These are phyloP conservation scores for Drosophila subsilvestris DNA, from an alignment of 2,888 invertebrate species.

Conservation along the genomic window DNA sequence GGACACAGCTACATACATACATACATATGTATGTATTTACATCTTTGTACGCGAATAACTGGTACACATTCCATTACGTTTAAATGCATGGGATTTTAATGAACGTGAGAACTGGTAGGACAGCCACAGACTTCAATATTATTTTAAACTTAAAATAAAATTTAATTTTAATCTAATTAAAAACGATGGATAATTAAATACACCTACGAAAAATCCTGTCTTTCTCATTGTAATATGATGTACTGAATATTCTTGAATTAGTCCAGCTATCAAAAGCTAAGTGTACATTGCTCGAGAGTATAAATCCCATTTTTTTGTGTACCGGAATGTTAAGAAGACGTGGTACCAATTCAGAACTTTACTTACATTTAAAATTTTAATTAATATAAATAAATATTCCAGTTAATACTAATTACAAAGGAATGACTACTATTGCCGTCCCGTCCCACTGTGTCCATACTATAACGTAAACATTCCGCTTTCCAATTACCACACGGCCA, in stretches of 20 bases:
- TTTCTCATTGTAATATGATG: too few relatives aligned
- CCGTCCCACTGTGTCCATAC: constrained; percentile 54
- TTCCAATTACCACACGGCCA: constrained; percentile 35
- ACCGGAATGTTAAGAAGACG: background rate
- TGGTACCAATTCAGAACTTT: background rate
- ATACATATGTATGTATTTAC: background rate
- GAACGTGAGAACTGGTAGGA: background rate
- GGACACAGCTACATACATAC: constrained; percentile 3
- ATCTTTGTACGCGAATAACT: background rate
- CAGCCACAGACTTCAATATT: background rate
- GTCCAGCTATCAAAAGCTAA: background rate
- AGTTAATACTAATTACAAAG: background rate
- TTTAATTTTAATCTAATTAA: too few relatives aligned
- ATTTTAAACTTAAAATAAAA: too few relatives aligned
- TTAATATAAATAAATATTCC: background rate
- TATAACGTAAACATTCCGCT: constrained; percentile 72
- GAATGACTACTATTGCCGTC: background rate
- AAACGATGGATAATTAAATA: too few relatives aligned
- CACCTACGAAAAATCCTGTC: too few relatives aligned
- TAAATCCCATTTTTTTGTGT: background rate
- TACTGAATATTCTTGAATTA: background rate
- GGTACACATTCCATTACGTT: background rate
- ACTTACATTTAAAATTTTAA: background rate
- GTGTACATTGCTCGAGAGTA: background rate
- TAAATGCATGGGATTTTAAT: background rate